Percentiles rank a stretch among this genome's conserved stretches.
These are phyloP conservation scores for Tetropium fuscum DNA, from an alignment of 2,888 invertebrate genomes.

Conservation along the genomic window DNA sequence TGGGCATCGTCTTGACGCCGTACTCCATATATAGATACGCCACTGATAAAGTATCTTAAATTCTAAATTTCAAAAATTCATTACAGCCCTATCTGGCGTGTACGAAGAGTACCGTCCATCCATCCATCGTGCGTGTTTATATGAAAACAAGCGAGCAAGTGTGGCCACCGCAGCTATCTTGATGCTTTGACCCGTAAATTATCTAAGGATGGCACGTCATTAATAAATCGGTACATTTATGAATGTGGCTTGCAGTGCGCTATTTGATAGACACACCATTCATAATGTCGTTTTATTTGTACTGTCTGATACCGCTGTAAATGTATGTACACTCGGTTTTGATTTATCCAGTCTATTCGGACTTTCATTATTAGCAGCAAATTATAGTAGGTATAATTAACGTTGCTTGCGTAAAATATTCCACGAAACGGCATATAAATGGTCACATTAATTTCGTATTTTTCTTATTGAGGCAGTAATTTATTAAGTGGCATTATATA, in stretches of 20 bases:
- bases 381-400: conserved; percentile 22
- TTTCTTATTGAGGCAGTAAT: neutral
- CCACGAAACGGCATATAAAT: neutral
- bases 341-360: conserved; percentile 27
- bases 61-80: too few relatives aligned
- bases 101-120: conserved; percentile 35
- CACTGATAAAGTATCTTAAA: too few relatives aligned
- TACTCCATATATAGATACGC: too few relatives aligned
- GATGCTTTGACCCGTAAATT: conserved; percentile 65
- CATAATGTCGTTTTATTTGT: conserved; percentile 48
- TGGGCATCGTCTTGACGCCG: too few relatives aligned
- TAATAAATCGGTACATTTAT: conserved; percentile 65
- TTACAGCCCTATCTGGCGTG: too few relatives aligned
- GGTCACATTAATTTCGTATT: neutral
- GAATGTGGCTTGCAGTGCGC: conserved; percentile 59
- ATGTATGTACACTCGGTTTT: conserved; percentile 27
- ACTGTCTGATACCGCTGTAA: conserved; percentile 35
- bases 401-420: conserved; percentile 12
- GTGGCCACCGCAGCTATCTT: conserved; percentile 58
- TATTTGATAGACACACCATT: conserved; percentile 58
- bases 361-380: conserved; percentile 15
- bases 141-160: conserved; percentile 45
- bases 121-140: conserved; percentile 22
- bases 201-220: conserved; percentile 65
- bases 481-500: neutral